Evolutionary conservation across 2,113 vertebrate species (phyloP).

Genomic region (Cryptoleucopteryx plumbea): DNA sequence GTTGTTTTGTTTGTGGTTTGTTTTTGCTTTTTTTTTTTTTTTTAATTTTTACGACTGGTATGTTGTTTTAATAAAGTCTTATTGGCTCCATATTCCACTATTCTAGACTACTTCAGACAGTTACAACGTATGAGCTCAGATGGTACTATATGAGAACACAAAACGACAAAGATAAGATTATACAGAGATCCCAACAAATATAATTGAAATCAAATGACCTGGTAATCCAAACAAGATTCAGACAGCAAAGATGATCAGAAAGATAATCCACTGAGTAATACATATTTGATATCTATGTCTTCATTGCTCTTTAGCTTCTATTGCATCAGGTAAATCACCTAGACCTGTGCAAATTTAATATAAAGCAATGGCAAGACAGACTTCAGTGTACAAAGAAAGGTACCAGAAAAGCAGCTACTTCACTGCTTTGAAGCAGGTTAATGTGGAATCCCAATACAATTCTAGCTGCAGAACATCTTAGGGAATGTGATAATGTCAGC

Average conservation of each 20-base stretch:
- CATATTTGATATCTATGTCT: neutral
- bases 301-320: neutral
- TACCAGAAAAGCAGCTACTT: neutral
- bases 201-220: neutral
- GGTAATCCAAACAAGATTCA: slow-evolving; percentile 34
- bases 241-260: slow-evolving; percentile 1
- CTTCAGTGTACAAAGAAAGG: neutral
- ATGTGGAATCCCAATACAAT: neutral
- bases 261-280: slow-evolving; percentile 40
- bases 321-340: neutral
- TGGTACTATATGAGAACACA: neutral
- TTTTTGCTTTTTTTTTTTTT: neutral
- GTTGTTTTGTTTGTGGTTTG: neutral
- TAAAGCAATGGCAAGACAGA: neutral
- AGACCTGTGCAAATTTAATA: neutral
- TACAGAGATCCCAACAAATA: neutral
- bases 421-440: neutral
- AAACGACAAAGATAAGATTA: neutral
- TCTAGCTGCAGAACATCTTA: neutral
- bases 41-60: neutral
- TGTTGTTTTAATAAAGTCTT: neutral
- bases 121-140: neutral
- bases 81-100: neutral
- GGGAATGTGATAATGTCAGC: neutral
- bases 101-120: slow-evolving; percentile 18